Conservation (phyloP, 2,113 vertebrate genomes). For the Ameiurus melas region DNA sequence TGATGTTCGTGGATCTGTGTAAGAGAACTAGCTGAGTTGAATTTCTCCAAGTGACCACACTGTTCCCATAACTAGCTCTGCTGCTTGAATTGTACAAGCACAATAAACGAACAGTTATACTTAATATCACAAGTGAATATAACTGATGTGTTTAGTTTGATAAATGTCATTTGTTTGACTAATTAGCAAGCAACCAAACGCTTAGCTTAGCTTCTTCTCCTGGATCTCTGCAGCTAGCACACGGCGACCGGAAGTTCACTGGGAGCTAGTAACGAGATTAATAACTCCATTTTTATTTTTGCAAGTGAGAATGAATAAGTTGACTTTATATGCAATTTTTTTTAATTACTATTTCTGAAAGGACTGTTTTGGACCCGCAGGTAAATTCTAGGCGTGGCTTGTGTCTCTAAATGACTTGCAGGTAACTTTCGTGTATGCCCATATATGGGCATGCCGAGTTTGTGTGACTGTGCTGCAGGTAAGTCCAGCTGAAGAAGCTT, state of each 20-base stretch:
- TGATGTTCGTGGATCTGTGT: neutral
- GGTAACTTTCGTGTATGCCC: constrained; percentile 17
- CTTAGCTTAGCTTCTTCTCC: neutral
- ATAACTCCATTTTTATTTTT: no score
- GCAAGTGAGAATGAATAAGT: neutral
- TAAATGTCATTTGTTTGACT: neutral
- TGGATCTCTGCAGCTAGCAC: neutral
- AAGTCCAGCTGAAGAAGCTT: neutral
- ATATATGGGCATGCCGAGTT: constrained; percentile 24
- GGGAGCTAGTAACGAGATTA: neutral
- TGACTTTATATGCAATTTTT: neutral
- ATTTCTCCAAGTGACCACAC: neutral
- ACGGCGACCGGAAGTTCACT: neutral
- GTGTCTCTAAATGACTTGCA: neutral
- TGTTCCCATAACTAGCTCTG: neutral
- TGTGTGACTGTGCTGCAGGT: neutral
- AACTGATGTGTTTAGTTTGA: neutral
- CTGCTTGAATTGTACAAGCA: neutral
- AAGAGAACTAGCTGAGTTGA: neutral
- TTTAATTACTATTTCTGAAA: neutral
- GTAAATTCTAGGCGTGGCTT: constrained; percentile 26
- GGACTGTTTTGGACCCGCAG: neutral
- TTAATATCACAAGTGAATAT: neutral
- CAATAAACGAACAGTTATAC: neutral
- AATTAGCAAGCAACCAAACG: neutral